A percentile compares a stretch with the other conserved stretches of the same genome.
These are phyloP conservation scores for Oscarella lobularis DNA, from an alignment of 37 sponge, comb jelly and placozoan genomes.

Conservation along the genomic window DNA sequence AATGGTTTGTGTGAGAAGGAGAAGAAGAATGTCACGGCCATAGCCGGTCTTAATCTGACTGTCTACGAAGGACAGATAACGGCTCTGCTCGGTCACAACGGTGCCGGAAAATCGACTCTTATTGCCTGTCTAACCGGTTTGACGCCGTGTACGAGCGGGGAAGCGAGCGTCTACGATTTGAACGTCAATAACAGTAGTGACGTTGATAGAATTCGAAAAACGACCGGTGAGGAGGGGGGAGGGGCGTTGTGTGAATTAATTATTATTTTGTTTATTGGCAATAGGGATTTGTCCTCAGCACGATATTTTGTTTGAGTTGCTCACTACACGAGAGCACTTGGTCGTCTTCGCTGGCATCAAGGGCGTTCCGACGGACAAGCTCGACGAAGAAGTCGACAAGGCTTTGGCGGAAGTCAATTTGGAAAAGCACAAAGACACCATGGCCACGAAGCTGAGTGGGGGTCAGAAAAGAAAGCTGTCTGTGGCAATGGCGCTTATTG, in stretches of 20 bases:
- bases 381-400: not conserved
- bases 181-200: constrained; percentile 7
- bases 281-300: constrained; percentile 33
- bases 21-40: no score
- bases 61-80: no score
- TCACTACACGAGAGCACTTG: constrained; percentile 16
- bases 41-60: no score
- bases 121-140: constrained; percentile 16
- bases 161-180: constrained; percentile 1
- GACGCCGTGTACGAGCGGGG: constrained; percentile 3
- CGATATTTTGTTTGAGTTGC: constrained; percentile 10
- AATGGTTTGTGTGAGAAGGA: no score
- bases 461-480: constrained; percentile 21
- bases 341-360: constrained; percentile 12
- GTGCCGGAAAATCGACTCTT: constrained; percentile 18
- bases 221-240: no score
- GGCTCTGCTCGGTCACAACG: constrained; percentile 20
- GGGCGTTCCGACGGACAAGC: constrained; percentile 6
- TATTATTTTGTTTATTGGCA: no score
- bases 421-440: not conserved
- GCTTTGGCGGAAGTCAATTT: not conserved
- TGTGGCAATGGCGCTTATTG: constrained; percentile 18
- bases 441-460: constrained; percentile 14
- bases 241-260: no score
- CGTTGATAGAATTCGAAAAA: not conserved